These are phyloP conservation scores for Luscinia megarhynchos DNA, from an alignment of 2,797 vertebrate species.

Conservation along the genomic window DNA sequence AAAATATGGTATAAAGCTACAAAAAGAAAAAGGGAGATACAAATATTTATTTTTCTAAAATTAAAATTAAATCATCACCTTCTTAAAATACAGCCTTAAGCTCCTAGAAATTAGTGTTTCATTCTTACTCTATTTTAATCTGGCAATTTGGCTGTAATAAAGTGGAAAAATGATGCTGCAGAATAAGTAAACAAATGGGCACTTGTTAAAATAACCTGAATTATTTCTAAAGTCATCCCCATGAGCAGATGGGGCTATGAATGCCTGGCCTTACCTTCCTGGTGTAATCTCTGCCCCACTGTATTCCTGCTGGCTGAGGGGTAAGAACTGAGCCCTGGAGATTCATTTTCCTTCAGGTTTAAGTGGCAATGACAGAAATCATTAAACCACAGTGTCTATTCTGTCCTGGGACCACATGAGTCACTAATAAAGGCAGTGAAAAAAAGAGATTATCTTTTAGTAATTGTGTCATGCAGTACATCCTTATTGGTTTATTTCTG, in stretches of 20 bases:
- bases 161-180: neutral
- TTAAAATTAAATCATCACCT: neutral
- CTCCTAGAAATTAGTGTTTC: neutral
- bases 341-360: neutral
- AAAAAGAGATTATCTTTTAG: neutral
- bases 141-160: neutral
- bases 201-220: neutral
- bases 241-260: neutral
- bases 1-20: neutral
- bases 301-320: neutral
- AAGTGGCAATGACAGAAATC: neutral
- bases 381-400: neutral
- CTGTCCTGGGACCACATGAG: constrained; percentile 21
- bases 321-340: neutral
- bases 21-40: neutral
- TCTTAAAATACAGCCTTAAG: neutral
- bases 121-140: neutral
- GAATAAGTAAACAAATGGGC: neutral
- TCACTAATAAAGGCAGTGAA: constrained; percentile 38
- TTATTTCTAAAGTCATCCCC: neutral
- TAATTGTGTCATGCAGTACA: constrained; percentile 12
- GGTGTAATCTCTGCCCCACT: neutral
- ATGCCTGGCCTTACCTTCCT: neutral
- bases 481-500: constrained; percentile 30
- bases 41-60: neutral